A percentile compares a stretch with the other conserved stretches of the same genome.
Evolutionary conservation across 1,140 invertebrate species (phyloP).

Genomic region (Probaryconus sp.): DNA sequence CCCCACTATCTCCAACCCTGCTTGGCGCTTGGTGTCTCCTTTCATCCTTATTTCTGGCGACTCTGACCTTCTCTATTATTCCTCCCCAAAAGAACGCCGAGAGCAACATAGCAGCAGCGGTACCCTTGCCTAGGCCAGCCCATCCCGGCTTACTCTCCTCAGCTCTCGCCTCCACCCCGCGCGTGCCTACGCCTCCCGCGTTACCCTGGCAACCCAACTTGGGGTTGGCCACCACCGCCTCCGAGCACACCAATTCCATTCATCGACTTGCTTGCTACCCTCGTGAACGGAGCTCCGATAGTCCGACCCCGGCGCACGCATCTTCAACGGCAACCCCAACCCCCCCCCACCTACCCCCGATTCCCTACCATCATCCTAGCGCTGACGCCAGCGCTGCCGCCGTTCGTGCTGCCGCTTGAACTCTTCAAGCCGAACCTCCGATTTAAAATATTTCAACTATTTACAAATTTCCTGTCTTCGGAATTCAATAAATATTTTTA

Average conservation of each 20-base stretch:
- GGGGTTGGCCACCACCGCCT: constrained; percentile 75
- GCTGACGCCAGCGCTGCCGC: constrained; percentile 9
- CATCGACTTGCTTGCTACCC: constrained; percentile 68
- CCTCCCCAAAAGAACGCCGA: constrained; percentile 11
- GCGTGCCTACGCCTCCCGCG: constrained; percentile 74
- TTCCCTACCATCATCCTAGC: background rate
- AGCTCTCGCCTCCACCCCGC: constrained; percentile 60
- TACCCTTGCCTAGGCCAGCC: constrained; percentile 59
- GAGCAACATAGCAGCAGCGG: constrained; percentile 42
- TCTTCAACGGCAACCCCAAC: constrained; percentile 43
- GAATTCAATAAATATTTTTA: too few relatives aligned
- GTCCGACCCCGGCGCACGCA: constrained; percentile 54
- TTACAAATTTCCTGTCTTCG: too few relatives aligned
- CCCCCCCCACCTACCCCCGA: constrained; percentile 7
- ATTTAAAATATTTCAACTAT: too few relatives aligned
- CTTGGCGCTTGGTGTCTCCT: constrained; percentile 39
- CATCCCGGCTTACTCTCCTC: constrained; percentile 63
- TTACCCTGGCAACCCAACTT: constrained; percentile 77
- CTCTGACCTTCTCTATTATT: constrained; percentile 36
- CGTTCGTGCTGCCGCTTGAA: constrained; percentile 19
- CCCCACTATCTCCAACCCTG: constrained; percentile 27
- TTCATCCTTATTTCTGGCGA: constrained; percentile 43
- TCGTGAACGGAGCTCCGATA: constrained; percentile 40
- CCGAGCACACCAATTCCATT: constrained; percentile 73
- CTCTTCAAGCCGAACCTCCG: too few relatives aligned